Evolutionary conservation across 2,888 invertebrate species (phyloP).

Genomic region (Drosophila robusta): DNA sequence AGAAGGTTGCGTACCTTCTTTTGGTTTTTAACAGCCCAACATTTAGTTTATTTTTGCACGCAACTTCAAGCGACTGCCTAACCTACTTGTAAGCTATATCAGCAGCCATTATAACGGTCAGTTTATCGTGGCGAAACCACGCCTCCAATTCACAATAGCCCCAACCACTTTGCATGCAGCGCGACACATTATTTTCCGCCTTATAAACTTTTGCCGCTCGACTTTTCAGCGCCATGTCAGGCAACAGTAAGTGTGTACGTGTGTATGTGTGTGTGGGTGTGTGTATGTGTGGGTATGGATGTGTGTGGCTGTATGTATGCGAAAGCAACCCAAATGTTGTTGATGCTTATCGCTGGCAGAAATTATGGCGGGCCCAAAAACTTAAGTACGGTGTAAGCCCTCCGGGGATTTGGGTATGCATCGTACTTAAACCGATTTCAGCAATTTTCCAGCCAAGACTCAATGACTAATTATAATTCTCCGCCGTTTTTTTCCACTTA

Average conservation of each 20-base stretch:
- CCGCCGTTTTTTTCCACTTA: conserved; percentile 32
- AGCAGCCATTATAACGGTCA: conserved; percentile 56
- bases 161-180: conserved; percentile 63
- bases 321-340: conserved; percentile 34
- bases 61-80: conserved; percentile 25
- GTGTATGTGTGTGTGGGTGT: too few relatives aligned
- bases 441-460: conserved; percentile 34
- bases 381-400: conserved; percentile 65
- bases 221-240: conserved; percentile 61
- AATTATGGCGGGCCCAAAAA: conserved; percentile 59
- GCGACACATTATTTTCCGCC: conserved; percentile 76
- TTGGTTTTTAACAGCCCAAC: not conserved
- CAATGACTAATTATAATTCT: conserved; percentile 69
- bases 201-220: conserved; percentile 70
- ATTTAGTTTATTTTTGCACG: conserved; percentile 25
- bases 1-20: not conserved
- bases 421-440: conserved; percentile 24
- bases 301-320: conserved; percentile 10
- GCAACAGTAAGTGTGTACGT: conserved; percentile 6
- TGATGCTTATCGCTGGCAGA: conserved; percentile 69
- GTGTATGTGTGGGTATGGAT: conserved; percentile 1
- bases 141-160: conserved; percentile 28
- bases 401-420: conserved; percentile 21
- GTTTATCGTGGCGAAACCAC: conserved; percentile 38
- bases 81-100: conserved; percentile 37